These are phyloP conservation scores for Stichodactyla mertensii DNA, from an alignment of 64 coral and sea anemone genomes.

Conservation along the genomic window DNA sequence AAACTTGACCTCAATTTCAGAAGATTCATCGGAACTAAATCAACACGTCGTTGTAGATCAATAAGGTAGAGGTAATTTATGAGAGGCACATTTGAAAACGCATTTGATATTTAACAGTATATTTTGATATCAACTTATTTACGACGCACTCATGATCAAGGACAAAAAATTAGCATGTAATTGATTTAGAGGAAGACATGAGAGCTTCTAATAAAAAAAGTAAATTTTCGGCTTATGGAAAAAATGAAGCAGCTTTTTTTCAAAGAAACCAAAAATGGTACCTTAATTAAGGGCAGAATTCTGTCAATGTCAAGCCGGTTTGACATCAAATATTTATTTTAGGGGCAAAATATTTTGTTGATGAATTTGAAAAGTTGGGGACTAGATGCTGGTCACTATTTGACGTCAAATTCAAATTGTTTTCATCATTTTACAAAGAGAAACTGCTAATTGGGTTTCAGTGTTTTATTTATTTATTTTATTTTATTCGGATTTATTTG, in stretches of 20 bases:
- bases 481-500: no score
- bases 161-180: neutral
- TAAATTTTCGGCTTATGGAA: no score
- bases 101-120: neutral
- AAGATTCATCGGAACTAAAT: neutral
- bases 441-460: no score
- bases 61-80: neutral
- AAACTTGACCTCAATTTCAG: neutral
- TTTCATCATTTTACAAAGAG: no score
- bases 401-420: no score
- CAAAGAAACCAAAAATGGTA: neutral
- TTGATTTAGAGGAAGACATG: neutral
- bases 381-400: no score
- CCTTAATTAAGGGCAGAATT: neutral
- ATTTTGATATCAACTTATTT: neutral
- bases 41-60: neutral
- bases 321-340: no score
- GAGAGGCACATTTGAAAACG: neutral
- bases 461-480: no score
- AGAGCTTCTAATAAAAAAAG: neutral
- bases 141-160: neutral
- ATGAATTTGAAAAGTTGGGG: no score
- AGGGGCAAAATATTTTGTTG: no score
- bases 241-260: no score
- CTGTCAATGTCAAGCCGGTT: no score